These are phyloP conservation scores for Eubasilissa regina DNA, from an alignment of 1,140 invertebrate species.

Conservation along the genomic window DNA sequence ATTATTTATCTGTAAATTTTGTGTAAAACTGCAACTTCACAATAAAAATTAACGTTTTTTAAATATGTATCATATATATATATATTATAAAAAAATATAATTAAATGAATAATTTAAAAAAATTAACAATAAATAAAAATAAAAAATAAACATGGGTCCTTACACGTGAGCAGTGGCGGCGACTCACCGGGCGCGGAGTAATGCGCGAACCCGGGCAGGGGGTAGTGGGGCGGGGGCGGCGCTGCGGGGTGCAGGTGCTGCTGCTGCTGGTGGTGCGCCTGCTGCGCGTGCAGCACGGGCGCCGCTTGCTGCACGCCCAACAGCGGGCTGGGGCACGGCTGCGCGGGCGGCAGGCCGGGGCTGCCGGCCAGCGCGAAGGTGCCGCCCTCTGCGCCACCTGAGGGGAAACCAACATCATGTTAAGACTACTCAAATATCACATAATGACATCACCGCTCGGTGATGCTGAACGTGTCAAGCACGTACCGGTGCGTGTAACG, in stretches of 20 bases:
- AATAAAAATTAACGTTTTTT: background rate
- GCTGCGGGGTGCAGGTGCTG: conserved; percentile 30
- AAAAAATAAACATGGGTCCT: conserved; percentile 28
- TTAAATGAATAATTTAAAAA: conserved; percentile 30
- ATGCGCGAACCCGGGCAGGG: conserved; percentile 54
- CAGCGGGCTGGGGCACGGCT: conserved; percentile 24
- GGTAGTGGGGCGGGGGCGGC: conserved; percentile 42
- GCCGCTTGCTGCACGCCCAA: conserved; percentile 23
- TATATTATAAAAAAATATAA: conserved; percentile 16
- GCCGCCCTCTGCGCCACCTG: conserved; percentile 50
- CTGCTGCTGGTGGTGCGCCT: conserved; percentile 14
- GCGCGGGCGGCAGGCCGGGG: conserved; percentile 52
- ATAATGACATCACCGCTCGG: no score
- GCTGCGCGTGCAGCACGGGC: conserved; percentile 19
- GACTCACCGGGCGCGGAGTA: conserved; percentile 56
- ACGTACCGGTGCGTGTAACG: no score
- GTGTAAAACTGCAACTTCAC: no score
- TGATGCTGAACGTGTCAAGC: no score
- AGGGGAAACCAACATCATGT: background rate
- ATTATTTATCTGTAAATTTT: no score
- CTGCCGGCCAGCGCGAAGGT: conserved; percentile 51
- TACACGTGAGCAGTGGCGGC: conserved; percentile 55
- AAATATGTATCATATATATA: no score
- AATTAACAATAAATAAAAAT: no score
- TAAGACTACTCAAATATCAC: no score